phyloP scores from a whole-genome alignment of 2,113 vertebrate species.

The Naja naja region DNA sequence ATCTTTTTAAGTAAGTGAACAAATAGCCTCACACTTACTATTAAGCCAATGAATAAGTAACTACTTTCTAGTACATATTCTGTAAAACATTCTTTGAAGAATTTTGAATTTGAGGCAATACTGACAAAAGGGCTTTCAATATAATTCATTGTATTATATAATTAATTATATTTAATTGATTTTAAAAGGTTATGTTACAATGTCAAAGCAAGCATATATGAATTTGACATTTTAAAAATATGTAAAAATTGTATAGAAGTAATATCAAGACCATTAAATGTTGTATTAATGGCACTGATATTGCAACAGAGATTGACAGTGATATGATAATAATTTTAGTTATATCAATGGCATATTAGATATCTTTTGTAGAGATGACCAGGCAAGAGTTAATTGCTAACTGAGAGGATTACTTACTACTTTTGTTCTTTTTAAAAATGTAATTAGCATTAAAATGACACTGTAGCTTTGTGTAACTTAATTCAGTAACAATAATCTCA shows the following conservation, averaged over 20 bases:
- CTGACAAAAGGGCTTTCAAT: background rate
- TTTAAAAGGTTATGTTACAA: background rate
- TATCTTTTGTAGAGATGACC: background rate
- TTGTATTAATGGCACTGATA: background rate
- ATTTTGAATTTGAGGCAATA: background rate
- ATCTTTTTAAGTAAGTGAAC: background rate
- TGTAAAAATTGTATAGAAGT: background rate
- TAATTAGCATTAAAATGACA: background rate
- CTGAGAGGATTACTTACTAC: background rate
- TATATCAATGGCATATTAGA: background rate
- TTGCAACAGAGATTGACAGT: background rate
- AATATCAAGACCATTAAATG: background rate
- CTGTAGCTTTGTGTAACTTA: conserved; percentile 12
- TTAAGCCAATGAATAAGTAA: background rate
- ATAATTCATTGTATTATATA: background rate
- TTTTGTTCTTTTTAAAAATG: background rate
- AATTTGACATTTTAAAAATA: background rate
- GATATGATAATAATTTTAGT: background rate
- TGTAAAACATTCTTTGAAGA: background rate
- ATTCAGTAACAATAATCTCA: background rate
- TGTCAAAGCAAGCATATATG: background rate
- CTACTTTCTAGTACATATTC: background rate
- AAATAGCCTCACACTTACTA: background rate
- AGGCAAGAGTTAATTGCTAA: background rate
- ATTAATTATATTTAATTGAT: background rate